A percentile compares a stretch with the other conserved stretches of the same genome.
These are phyloP conservation scores for Rhinoraja longicauda DNA, from an alignment of 2,797 vertebrate species.

Conservation along the genomic window DNA sequence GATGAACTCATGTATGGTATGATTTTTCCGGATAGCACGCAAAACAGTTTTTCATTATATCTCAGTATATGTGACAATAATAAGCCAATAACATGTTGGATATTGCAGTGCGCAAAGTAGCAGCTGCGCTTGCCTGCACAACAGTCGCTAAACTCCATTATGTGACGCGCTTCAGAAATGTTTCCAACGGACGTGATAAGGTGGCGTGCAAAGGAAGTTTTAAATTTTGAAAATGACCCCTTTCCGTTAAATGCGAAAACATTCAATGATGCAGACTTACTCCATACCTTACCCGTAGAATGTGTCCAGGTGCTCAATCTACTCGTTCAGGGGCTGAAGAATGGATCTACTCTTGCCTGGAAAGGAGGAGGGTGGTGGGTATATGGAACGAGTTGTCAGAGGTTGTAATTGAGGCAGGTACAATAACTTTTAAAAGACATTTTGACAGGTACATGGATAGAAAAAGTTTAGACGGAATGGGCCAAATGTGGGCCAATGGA, in stretches of 20 bases:
- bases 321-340: not conserved
- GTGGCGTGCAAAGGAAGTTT: not conserved
- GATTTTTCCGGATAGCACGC: too few relatives aligned
- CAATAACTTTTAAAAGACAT: too few relatives aligned
- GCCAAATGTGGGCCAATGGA: too few relatives aligned
- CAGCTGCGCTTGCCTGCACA: not conserved
- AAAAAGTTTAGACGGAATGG: too few relatives aligned
- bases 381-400: too few relatives aligned
- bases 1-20: too few relatives aligned
- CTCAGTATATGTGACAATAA: too few relatives aligned
- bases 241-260: not conserved
- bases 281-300: not conserved
- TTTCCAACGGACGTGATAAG: not conserved
- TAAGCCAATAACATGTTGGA: not conserved
- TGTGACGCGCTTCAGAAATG: not conserved
- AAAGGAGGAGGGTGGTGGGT: not conserved
- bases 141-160: not conserved
- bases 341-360: not conserved
- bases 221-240: not conserved
- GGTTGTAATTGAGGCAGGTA: too few relatives aligned
- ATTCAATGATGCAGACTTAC: not conserved
- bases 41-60: too few relatives aligned
- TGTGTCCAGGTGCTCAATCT: not conserved
- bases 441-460: too few relatives aligned
- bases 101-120: constrained; percentile 24